phyloP scores from a whole-genome alignment of 1,140 invertebrate species.

The Orius laevigatus region DNA sequence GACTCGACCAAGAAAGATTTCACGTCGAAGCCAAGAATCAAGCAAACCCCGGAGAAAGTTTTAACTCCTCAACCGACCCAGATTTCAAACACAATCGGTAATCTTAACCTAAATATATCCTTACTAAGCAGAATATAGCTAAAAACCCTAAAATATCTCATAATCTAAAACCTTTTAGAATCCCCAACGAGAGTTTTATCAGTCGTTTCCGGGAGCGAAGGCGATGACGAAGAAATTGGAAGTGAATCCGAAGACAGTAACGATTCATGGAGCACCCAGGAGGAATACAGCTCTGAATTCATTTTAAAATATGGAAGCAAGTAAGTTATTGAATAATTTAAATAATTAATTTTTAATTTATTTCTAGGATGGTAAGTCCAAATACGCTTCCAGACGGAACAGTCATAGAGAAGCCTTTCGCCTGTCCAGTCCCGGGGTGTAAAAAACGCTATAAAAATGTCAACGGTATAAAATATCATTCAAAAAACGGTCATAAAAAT shows the following conservation, averaged over 20 bases:
- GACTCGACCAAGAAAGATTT: conserved; percentile 40
- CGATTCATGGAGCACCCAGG: conserved; percentile 60
- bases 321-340: conserved; percentile 27
- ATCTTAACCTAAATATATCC: too few relatives aligned
- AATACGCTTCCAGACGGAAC: conserved; percentile 22
- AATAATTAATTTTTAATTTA: conserved; percentile 11
- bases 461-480: conserved; percentile 78
- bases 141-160: too few relatives aligned
- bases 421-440: conserved; percentile 67
- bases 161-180: too few relatives aligned
- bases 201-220: conserved; percentile 37
- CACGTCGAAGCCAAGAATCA: conserved; percentile 20
- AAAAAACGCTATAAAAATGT: conserved; percentile 74
- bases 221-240: conserved; percentile 45
- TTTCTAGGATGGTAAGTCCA: conserved; percentile 27
- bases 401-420: conserved; percentile 51
- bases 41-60: conserved; percentile 15
- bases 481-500: conserved; percentile 68
- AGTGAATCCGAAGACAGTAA: conserved; percentile 48
- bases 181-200: too few relatives aligned
- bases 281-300: conserved; percentile 59
- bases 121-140: too few relatives aligned
- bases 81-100: too few relatives aligned
- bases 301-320: conserved; percentile 56
- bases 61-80: too few relatives aligned